A percentile compares a stretch with the other conserved stretches of the same genome.
These are phyloP conservation scores for Lomographa bimaculata DNA, from an alignment of 2,888 invertebrate genomes.

Conservation along the genomic window DNA sequence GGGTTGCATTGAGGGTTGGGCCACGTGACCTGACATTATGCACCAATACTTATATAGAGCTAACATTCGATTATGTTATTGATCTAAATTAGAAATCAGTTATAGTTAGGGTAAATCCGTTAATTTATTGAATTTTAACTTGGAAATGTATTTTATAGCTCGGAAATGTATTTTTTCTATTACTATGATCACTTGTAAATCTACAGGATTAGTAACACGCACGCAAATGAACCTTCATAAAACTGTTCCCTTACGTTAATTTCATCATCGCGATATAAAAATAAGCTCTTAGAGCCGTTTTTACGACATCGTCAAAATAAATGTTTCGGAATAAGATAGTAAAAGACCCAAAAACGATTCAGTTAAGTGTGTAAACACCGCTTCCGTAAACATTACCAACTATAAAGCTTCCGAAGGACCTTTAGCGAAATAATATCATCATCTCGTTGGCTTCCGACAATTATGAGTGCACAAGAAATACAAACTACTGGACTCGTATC, in stretches of 20 bases:
- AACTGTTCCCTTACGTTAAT: too few species aligned
- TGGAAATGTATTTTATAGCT: too few species aligned
- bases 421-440: slow-evolving; percentile 64
- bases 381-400: slow-evolving; percentile 48
- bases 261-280: too few species aligned
- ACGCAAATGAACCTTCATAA: too few species aligned
- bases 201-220: too few species aligned
- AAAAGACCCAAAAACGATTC: slow-evolving; percentile 11
- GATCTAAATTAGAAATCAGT: slow-evolving; percentile 65
- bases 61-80: slow-evolving; percentile 71
- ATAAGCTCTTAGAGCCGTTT: slow-evolving; percentile 4
- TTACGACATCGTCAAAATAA: slow-evolving; percentile 6
- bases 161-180: too few species aligned
- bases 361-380: slow-evolving; percentile 40
- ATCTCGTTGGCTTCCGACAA: slow-evolving; percentile 67
- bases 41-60: slow-evolving; percentile 52
- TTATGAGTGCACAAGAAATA: slow-evolving; percentile 68
- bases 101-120: slow-evolving; percentile 46
- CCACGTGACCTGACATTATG: slow-evolving; percentile 63
- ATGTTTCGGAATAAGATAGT: background rate
- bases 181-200: too few species aligned
- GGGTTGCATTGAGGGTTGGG: slow-evolving; percentile 69
- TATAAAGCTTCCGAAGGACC: slow-evolving; percentile 41
- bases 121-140: too few species aligned
- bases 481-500: slow-evolving; percentile 71